Evolutionary conservation across 2,113 vertebrate genomes (phyloP).

Genomic region (Eulacestoma nigropectus): DNA sequence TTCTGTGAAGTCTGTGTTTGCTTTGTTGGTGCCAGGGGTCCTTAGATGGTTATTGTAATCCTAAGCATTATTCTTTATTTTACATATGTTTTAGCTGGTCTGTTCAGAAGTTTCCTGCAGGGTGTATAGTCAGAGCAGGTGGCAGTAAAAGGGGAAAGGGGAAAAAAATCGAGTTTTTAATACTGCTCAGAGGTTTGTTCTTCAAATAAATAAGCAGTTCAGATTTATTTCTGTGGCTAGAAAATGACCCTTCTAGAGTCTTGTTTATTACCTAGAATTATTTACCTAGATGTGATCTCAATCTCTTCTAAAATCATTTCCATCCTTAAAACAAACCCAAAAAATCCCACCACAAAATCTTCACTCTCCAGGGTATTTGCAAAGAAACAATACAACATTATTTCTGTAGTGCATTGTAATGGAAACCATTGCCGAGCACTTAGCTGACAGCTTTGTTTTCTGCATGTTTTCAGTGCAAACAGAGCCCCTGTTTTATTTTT

Average conservation of each 20-base stretch:
- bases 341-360: constrained; percentile 12
- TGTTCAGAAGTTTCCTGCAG: background rate
- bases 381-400: constrained; percentile 49
- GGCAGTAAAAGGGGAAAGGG: background rate
- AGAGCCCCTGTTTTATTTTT: background rate
- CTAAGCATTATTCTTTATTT: background rate
- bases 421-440: constrained; percentile 47
- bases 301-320: constrained; percentile 38
- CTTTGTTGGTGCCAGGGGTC: background rate
- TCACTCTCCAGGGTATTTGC: constrained; percentile 35
- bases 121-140: background rate
- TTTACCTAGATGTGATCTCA: constrained; percentile 47
- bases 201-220: background rate
- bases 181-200: background rate
- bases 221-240: background rate
- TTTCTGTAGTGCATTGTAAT: constrained; percentile 58
- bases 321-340: constrained; percentile 42
- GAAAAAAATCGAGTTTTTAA: background rate
- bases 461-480: constrained; percentile 27
- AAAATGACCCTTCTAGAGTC: background rate
- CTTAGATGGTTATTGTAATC: background rate
- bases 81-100: background rate
- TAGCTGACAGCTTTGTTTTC: constrained; percentile 46
- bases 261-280: constrained; percentile 46
- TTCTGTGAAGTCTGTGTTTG: background rate